Base-by-base conservation (phyloP, 2,797 vertebrate species). In the Gymnothorax reevesii region DNA sequence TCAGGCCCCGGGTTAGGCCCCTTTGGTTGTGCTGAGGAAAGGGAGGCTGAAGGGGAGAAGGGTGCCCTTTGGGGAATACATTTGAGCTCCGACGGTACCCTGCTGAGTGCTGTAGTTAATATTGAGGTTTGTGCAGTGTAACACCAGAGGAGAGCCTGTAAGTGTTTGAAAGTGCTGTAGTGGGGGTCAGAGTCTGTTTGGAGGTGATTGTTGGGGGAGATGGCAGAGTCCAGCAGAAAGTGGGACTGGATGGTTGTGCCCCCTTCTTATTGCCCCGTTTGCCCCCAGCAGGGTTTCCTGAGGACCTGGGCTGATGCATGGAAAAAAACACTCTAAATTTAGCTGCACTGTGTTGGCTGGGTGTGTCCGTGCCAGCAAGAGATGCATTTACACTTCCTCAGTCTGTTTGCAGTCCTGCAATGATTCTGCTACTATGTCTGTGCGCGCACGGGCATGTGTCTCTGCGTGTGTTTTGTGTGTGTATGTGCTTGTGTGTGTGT, bases 271-370 rank as follows among this genome's bases (percentile, higher is more conserved):
- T 27, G 15, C 69, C 69, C 69, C 27, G 25, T 15, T 73, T 12
- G 9, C 69, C 69, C 27, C 27, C 2, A 27, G 27, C 8, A 33
- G 33, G 69, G 69, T 73, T 33, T 73, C 69, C 69, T 73, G 25
- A 73, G 69, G 69, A 42, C 69, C 69, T 57, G 69, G 55, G 85
- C 64, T 82, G 54, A 27, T 49, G 82, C 85, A 86, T 94, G 94
- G 95, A 95, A 96, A 95, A 95, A 94, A 59, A 59, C 4, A 91
- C 93, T 93, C 94, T 96, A 96, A 94, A 95, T 95, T 94, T 96
- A 96, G 95, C 92, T 90, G 22, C 60, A 64, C 84, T 82, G 92
- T 94, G 93, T 92, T 92, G 92, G 92, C 94, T 94, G 91, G 90
- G 84, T 89, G 91, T 91, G 77, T 85, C 89, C 87, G 91, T 94